Conservation (phyloP, 2,113 vertebrate species). For the Plecotus auritus region DNA sequence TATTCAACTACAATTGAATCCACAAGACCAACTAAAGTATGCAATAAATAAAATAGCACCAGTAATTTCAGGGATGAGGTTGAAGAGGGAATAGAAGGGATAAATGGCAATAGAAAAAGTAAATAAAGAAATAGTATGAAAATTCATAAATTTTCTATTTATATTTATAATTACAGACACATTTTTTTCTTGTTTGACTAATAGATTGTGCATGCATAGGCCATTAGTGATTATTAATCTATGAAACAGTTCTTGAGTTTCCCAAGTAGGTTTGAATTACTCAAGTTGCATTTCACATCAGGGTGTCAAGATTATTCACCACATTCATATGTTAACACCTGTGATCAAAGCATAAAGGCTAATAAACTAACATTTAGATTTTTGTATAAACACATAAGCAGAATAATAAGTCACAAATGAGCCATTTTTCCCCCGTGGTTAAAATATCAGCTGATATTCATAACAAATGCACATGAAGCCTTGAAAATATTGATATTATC, state of each 20-base stretch:
- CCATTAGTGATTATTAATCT: slow-evolving; percentile 30
- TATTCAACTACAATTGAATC: neutral
- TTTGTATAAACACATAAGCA: slow-evolving; percentile 30
- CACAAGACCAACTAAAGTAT: neutral
- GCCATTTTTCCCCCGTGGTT: neutral
- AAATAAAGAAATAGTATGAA: neutral
- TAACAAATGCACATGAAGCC: neutral
- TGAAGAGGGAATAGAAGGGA: neutral
- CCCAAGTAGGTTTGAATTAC: slow-evolving; percentile 31
- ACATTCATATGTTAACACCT: slow-evolving; percentile 9
- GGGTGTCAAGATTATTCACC: slow-evolving; percentile 10
- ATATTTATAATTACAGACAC: neutral
- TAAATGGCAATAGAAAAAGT: neutral
- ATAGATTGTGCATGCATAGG: neutral
- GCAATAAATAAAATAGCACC: neutral
- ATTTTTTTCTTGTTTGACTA: slow-evolving; percentile 28
- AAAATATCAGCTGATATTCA: slow-evolving; percentile 11
- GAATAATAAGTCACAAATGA: neutral
- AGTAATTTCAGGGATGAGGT: neutral
- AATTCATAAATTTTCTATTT: neutral
- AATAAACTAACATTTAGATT: slow-evolving; percentile 19
- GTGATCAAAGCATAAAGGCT: slow-evolving; percentile 11
- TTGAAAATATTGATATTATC: neutral
- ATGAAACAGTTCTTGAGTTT: slow-evolving; percentile 15
- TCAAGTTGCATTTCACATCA: neutral